Evolutionary conservation across 2,797 vertebrate species (phyloP).

Genomic region (Selene dorsalis): DNA sequence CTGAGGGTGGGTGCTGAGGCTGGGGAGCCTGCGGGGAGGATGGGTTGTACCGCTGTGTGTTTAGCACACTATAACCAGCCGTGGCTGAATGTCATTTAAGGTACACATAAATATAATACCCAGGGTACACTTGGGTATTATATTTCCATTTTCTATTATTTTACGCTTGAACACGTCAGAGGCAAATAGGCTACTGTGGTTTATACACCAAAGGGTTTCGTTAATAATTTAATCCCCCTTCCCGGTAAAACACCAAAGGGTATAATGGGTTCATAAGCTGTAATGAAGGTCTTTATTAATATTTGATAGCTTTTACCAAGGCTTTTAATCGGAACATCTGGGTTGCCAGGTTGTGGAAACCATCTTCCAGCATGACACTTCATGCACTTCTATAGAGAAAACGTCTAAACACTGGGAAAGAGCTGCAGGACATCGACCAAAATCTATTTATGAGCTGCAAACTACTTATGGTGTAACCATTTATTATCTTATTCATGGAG

Average conservation of each 20-base stretch:
- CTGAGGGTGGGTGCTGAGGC: accelerated
- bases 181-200: too few relatives aligned
- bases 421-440: background rate
- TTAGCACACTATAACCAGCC: background rate
- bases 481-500: background rate
- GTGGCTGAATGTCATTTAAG: too few relatives aligned
- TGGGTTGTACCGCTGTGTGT: background rate
- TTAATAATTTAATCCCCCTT: background rate
- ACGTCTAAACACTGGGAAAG: background rate
- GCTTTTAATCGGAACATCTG: background rate
- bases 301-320: background rate
- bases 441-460: background rate
- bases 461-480: background rate
- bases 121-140: too few relatives aligned
- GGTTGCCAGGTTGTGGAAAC: background rate
- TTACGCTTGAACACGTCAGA: background rate
- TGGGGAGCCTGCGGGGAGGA: background rate
- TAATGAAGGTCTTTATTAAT: background rate
- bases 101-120: too few relatives aligned
- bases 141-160: background rate
- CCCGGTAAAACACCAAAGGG: background rate
- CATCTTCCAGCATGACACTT: too few relatives aligned
- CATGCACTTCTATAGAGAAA: background rate
- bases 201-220: background rate
- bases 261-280: background rate